Evolutionary conservation across 2,888 invertebrate species (phyloP), one percentile per base, ranked within the genome.

Genomic region (Tricholauxania praeusta): DNA sequence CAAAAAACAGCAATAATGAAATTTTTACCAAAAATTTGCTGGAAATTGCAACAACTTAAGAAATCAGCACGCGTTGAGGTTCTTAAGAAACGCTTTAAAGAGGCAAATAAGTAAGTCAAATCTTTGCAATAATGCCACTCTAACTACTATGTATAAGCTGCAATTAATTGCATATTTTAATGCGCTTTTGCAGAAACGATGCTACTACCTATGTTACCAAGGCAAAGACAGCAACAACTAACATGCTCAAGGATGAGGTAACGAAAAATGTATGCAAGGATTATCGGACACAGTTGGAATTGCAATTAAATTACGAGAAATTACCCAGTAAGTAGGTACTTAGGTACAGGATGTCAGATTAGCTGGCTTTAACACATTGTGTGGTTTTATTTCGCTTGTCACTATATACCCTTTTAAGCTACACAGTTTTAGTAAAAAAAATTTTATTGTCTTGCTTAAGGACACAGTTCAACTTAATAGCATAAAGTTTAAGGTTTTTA

Each of bases 11-110:
- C 12, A 49, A 22, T 65, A 22, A 82, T 82, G 82, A 80, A 79
- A 76, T 77, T 82, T 69, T 66, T 79, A 65, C 77, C 78, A 55
- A 81, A 79, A 60, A n/a, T 79, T n/a, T 71, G 73, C 49, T 51
- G 69, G 3, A 80, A 77, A 17, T 74, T 79, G 14, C 74, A 75
- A 2, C 77, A 74, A 55, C 76, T 77, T 67, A 76, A 74, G 57
- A 81, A 78, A 64, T 64, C 69, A 3, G 64, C 74, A 48, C 78
- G 72, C 51, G 74, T 77, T 5, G 65, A 78, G 5, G n/a, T 79
- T 10, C n/a, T 72, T 19, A 77, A 81, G 3, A 81, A 81, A 64
- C 64, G 51, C 6, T 39, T 17, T 10, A 64, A 28, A 28, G 62
- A 19, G 15, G 49, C 22, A 14, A 22, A 8, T 7, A 19, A 64